A percentile compares a stretch with the other conserved stretches of the same genome.
Conservation (phyloP, 2,113 vertebrate species). For the Campylomormyrus tamandua region DNA sequence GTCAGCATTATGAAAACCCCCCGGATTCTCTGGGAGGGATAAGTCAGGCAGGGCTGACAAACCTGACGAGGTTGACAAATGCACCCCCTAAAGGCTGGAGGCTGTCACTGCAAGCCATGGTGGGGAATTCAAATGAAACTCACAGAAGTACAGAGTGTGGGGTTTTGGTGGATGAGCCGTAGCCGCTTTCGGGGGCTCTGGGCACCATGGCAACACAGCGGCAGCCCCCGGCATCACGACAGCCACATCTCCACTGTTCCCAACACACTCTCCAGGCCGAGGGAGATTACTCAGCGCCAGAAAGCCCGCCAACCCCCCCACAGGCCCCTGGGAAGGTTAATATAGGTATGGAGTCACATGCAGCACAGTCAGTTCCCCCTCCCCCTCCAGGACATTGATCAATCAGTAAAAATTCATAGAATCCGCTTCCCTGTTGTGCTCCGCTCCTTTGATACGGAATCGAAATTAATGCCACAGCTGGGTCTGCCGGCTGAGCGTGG, state of each 20-base stretch:
- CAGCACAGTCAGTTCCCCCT: conserved; percentile 2
- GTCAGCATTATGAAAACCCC: too few relatives aligned
- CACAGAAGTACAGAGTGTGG: neutral
- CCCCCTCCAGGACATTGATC: conserved; percentile 36
- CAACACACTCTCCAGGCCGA: conserved; percentile 21
- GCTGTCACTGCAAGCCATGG: neutral
- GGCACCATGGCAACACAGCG: neutral
- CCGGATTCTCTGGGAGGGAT: too few relatives aligned
- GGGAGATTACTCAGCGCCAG: conserved; percentile 38
- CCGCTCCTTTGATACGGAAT: conserved; percentile 44
- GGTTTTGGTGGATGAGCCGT: neutral
- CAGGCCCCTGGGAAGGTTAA: neutral
- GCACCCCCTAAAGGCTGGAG: neutral
- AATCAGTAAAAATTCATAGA: conserved; percentile 38
- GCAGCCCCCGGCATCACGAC: neutral
- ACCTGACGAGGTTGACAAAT: neutral
- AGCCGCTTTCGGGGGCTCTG: neutral
- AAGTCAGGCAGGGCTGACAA: too few relatives aligned
- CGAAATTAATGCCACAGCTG: conserved; percentile 46
- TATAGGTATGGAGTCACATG: conserved; percentile 5
- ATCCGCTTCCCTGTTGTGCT: conserved; percentile 32
- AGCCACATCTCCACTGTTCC: neutral
- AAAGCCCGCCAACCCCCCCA: neutral
- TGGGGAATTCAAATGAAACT: neutral
- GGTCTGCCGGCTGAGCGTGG: conserved; percentile 29